These are phyloP conservation scores for Lumbricus terrestris DNA, from an alignment of 2,888 invertebrate genomes.

Conservation along the genomic window DNA sequence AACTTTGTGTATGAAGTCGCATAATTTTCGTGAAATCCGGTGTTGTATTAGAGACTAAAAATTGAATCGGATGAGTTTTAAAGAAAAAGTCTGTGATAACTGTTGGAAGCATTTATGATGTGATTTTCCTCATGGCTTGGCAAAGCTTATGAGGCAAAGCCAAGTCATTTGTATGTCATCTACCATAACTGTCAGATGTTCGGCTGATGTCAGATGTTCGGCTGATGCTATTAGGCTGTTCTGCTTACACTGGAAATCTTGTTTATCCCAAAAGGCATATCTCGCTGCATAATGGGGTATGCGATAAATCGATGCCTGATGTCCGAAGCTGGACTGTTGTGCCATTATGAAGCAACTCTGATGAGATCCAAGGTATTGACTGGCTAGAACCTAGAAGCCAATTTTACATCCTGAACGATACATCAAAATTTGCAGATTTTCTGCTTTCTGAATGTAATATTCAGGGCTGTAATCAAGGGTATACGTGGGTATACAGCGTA, in stretches of 20 bases:
- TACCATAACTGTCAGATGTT: not conserved
- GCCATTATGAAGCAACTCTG: not conserved
- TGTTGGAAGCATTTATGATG: not conserved
- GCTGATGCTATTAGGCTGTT: not conserved
- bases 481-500: too few species aligned
- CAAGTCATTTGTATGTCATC: not conserved
- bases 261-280: not conserved
- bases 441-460: not conserved
- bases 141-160: not conserved
- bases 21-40: not conserved
- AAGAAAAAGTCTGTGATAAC: not conserved
- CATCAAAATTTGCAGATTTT: not conserved
- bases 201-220: not conserved
- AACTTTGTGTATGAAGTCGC: not conserved
- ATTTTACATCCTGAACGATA: not conserved
- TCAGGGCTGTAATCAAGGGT: too few species aligned
- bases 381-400: not conserved
- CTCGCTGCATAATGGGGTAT: not conserved
- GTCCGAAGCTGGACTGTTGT: not conserved
- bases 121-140: not conserved
- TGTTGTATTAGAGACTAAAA: not conserved
- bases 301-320: not conserved
- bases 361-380: not conserved
- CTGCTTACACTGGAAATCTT: constrained; percentile 3
- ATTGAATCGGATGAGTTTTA: constrained; percentile 3